Evolutionary conservation across 2,113 vertebrate species (phyloP).

Genomic region (Lasiurus borealis): DNA sequence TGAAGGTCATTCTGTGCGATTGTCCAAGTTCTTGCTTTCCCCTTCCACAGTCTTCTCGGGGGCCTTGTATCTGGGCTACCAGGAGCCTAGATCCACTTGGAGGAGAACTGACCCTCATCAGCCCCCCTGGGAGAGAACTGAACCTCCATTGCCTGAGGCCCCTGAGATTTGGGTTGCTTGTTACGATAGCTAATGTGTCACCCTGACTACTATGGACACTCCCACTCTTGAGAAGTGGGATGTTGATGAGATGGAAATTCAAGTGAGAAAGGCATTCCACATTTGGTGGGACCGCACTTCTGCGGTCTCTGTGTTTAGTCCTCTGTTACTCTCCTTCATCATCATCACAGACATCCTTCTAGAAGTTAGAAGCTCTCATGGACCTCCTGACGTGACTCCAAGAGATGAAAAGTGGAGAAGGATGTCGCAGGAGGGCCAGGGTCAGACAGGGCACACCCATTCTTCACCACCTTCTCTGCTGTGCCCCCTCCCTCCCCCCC

Average conservation of each 20-base stretch:
- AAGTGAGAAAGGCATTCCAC: not conserved
- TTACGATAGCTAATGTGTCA: not conserved
- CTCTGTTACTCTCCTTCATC: not conserved
- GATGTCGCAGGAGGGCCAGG: not conserved
- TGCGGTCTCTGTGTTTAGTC: not conserved
- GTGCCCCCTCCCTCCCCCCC: fast-evolving
- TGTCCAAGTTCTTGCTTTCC: not conserved
- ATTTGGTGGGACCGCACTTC: not conserved
- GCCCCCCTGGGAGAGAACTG: not conserved
- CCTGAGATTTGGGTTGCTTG: not conserved
- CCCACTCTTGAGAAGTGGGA: not conserved
- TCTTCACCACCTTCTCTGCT: not conserved
- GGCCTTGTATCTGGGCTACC: not conserved
- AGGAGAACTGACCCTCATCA: not conserved
- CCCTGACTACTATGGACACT: not conserved
- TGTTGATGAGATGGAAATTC: not conserved
- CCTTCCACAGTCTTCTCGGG: not conserved
- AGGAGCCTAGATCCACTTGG: not conserved
- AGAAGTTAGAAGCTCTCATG: not conserved
- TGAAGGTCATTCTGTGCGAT: not conserved
- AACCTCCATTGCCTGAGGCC: not conserved
- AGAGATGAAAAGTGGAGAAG: not conserved
- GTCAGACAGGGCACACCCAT: not conserved
- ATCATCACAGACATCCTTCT: not conserved
- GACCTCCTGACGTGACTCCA: not conserved